Evolutionary conservation across 2,797 vertebrate genomes (phyloP).

Genomic region (Hemitrygon akajei): DNA sequence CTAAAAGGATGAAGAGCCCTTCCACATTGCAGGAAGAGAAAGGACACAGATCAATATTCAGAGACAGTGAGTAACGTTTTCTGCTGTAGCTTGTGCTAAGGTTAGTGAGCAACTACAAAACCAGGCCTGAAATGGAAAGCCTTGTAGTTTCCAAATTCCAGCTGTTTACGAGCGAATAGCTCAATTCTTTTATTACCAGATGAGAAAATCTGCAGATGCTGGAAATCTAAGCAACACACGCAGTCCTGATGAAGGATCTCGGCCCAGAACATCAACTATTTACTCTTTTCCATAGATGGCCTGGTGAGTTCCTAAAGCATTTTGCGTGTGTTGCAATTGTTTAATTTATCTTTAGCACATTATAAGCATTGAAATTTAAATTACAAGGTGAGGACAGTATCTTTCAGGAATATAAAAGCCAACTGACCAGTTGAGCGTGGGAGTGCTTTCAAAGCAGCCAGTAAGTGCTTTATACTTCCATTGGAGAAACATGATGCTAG

Average conservation of each 20-base stretch:
- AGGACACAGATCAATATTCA: no score
- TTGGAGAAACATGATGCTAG: neutral
- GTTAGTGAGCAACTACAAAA: neutral
- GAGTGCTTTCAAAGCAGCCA: neutral
- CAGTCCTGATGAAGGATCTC: no score
- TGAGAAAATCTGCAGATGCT: no score
- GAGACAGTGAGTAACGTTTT: neutral
- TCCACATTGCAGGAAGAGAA: no score
- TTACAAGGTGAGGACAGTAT: neutral
- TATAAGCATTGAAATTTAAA: neutral
- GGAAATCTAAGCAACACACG: no score
- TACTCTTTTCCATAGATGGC: no score
- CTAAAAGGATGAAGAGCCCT: no score
- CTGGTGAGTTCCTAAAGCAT: no score
- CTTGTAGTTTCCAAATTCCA: neutral
- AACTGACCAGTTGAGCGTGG: neutral
- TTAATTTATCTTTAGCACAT: neutral
- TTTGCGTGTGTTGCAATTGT: neutral
- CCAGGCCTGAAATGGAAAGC: neutral
- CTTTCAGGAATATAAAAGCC: neutral
- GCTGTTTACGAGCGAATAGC: neutral
- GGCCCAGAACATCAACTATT: no score
- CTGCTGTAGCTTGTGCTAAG: neutral
- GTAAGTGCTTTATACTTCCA: neutral
- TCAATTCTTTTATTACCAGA: neutral